Conservation (phyloP, 2,797 vertebrate species). For the Macroramphosus scolopax region DNA sequence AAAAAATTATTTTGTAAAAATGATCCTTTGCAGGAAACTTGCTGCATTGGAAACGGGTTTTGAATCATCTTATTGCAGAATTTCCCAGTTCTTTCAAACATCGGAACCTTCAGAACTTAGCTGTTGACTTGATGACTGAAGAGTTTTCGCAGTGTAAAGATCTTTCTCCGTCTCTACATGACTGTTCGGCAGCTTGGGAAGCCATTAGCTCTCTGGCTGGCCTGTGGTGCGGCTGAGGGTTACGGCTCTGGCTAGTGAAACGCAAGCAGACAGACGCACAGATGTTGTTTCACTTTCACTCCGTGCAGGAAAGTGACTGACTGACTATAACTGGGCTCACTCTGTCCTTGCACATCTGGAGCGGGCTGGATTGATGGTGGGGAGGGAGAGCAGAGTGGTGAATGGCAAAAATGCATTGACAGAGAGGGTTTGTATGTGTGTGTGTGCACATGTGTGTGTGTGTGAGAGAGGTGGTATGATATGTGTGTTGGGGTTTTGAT, state of each 20-base stretch:
- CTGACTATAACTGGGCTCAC: constrained; percentile 49
- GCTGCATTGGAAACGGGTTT: not conserved
- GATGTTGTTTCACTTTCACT: constrained; percentile 70
- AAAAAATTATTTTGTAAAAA: no score
- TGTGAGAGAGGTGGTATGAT: no score
- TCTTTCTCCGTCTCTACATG: constrained; percentile 11
- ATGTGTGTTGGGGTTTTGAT: constrained; percentile 37
- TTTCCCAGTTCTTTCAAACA: no score
- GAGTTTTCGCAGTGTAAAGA: constrained; percentile 5
- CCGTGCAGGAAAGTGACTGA: constrained; percentile 52
- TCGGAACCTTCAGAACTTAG: not conserved
- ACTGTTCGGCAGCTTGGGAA: constrained; percentile 57
- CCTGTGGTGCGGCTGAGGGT: constrained; percentile 23
- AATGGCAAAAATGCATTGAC: constrained; percentile 34
- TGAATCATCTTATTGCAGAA: no score
- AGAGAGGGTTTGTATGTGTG: no score
- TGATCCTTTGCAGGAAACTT: no score
- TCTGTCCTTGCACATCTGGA: constrained; percentile 65
- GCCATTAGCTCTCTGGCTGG: constrained; percentile 49
- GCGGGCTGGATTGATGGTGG: constrained; percentile 18
- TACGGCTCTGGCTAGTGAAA: constrained; percentile 37
- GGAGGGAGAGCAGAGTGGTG: constrained; percentile 12
- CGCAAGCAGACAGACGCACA: constrained; percentile 53
- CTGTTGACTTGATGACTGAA: not conserved
- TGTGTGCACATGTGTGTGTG: constrained; percentile 7